Evolutionary conservation across 2,888 invertebrate genomes (phyloP), one percentile per base, ranked within the genome.

Genomic region (Halictus quadricinctus): DNA sequence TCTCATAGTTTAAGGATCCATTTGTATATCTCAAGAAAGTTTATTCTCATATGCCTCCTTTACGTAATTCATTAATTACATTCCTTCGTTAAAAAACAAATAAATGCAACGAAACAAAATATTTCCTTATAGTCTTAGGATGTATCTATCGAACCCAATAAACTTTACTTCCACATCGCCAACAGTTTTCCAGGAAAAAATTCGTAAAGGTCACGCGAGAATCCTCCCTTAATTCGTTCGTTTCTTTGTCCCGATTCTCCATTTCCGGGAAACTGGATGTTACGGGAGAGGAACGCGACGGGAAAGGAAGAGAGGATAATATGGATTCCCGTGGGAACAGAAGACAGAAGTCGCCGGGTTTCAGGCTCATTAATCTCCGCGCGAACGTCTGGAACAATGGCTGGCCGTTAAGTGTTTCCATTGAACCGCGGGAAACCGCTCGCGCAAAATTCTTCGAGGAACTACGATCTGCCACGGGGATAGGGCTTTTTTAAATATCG

Each of bases 161-260:
- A 54, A n/a, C n/a, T n/a, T n/a, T 54, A 54, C 3, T 54, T 10
- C 21, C 54, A 54, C 54, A 54, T 21, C 21, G 54, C 54, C 54
- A 21, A 54, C 54, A 54, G 54, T 54, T 21, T 54, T 10, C 54
- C 54, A 54, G 54, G 21, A 21, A 54, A 54, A 54, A 54, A 54
- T 54, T 54, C 54, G 21, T 10, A n/a, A 54, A 54, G 21, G 54
- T 54, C 54, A 21, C 21, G 54, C 54, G 54, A 54, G 54, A n/a
- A 60, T 46, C 76, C 76, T 50, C 60, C 25, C 60, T 79, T 85
- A 74, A 83, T 83, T 83, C 79, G 76, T 46, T 36, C 79, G 82
- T 75, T 79, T 58, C 79, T 79, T 82, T 75, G 75, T 75, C 73
- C 43, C 80, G 69, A 75, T 69, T 74, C 72, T 43, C 60, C 25